Evolutionary conservation across 2,797 vertebrate genomes (phyloP).

Genomic region (Rhinatrema bivittatum): DNA sequence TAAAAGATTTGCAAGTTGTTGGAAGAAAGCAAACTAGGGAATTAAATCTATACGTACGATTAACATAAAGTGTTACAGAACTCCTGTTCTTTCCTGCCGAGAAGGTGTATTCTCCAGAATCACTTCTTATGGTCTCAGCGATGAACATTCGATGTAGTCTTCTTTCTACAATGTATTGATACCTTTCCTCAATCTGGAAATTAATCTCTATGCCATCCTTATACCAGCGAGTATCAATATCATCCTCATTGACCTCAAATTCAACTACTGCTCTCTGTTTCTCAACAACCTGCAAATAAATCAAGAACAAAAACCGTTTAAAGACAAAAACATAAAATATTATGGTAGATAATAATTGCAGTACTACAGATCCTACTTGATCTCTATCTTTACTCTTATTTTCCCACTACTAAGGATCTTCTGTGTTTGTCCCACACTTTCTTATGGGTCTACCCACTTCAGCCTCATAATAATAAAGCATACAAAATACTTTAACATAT

Average conservation of each 20-base stretch:
- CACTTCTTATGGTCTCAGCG: constrained; percentile 68
- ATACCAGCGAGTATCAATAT: constrained; percentile 75
- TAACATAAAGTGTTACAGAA: constrained; percentile 70
- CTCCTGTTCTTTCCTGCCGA: constrained; percentile 76
- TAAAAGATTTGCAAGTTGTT: too few species aligned
- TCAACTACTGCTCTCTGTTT: constrained; percentile 74
- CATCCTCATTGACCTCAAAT: constrained; percentile 83
- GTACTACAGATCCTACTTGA: too few species aligned
- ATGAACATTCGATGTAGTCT: constrained; percentile 75
- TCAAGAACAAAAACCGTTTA: neutral
- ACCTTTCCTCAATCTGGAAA: constrained; percentile 70
- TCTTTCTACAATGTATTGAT: constrained; percentile 66
- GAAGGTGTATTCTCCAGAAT: constrained; percentile 77
- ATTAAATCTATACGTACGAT: constrained; percentile 57
- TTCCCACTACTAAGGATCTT: too few species aligned
- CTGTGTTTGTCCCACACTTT: too few species aligned
- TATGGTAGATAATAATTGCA: too few species aligned
- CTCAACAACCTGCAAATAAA: constrained; percentile 62
- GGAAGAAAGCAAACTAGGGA: too few species aligned
- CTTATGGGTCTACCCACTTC: too few species aligned
- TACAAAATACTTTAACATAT: too few species aligned
- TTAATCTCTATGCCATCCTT: constrained; percentile 79
- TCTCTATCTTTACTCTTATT: too few species aligned
- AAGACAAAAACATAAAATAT: neutral
- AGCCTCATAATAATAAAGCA: too few species aligned